Conservation (phyloP, 2,888 invertebrate species). For the Pseudococcus viburni region DNA sequence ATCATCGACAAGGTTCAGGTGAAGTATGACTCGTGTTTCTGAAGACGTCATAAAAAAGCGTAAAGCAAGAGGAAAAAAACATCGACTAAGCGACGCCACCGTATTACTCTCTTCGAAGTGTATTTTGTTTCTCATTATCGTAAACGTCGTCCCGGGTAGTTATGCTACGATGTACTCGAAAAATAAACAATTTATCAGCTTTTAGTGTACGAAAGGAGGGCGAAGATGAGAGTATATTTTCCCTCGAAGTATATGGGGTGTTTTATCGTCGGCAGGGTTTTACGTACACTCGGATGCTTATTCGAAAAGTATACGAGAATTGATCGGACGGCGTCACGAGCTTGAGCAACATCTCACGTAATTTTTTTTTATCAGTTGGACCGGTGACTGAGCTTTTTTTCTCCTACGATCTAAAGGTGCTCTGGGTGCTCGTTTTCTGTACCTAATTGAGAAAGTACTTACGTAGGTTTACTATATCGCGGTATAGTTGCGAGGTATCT, state of each 20-base stretch:
- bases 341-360: neutral
- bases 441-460: neutral
- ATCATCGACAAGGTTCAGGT: constrained; percentile 15
- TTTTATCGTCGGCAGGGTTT: neutral
- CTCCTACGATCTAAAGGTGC: neutral
- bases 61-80: neutral
- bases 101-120: neutral
- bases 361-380: neutral
- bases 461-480: neutral
- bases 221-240: neutral
- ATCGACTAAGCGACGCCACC: constrained; percentile 13
- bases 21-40: neutral
- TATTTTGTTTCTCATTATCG: neutral
- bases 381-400: too few relatives aligned
- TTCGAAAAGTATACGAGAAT: neutral
- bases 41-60: neutral
- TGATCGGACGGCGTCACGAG: neutral
- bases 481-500: neutral
- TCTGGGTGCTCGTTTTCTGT: neutral
- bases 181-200: neutral
- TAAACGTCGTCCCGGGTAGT: neutral
- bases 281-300: neutral
- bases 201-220: neutral
- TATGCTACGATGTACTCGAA: neutral
- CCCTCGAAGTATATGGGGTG: neutral